Evolutionary conservation across 1,140 invertebrate species (phyloP).

Genomic region (Drosophila cardini): DNA sequence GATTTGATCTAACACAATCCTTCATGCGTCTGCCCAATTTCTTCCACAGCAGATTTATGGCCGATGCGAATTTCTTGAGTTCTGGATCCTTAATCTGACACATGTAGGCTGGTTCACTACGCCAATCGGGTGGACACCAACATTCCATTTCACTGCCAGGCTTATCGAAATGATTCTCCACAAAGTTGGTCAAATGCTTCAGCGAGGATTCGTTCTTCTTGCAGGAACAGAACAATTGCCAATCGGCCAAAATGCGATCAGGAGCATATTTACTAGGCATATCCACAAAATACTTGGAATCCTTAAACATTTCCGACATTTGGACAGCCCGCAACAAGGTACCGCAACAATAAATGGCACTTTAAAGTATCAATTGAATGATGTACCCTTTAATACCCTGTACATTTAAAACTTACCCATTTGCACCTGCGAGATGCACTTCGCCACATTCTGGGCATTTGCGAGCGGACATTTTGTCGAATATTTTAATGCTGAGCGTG

Average conservation of each 20-base stretch:
- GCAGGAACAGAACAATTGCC: conserved; percentile 88
- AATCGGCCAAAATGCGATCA: conserved; percentile 87
- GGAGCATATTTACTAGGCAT: conserved; percentile 90
- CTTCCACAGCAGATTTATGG: conserved; percentile 92
- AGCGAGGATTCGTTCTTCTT: conserved; percentile 87
- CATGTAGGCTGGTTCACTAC: conserved; percentile 87
- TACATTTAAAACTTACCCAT: conserved; percentile 28
- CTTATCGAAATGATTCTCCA: conserved; percentile 88
- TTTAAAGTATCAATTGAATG: conserved; percentile 78
- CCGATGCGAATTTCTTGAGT: conserved; percentile 88
- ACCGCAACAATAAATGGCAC: conserved; percentile 93
- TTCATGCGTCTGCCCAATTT: conserved; percentile 92
- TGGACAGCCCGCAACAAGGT: conserved; percentile 92
- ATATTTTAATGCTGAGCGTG: conserved; percentile 7
- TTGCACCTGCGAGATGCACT: conserved; percentile 27
- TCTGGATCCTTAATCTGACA: conserved; percentile 88
- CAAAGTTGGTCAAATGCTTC: conserved; percentile 87
- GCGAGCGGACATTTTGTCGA: conserved; percentile 34
- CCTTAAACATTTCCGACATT: conserved; percentile 89
- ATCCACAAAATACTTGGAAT: conserved; percentile 97
- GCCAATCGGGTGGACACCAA: conserved; percentile 92
- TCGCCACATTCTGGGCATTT: conserved; percentile 45
- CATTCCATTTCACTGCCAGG: conserved; percentile 91
- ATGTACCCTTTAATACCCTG: no score
- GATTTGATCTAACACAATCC: conserved; percentile 89